phyloP scores from a whole-genome alignment of 2,888 invertebrate genomes.

The Malthinus flaveolus region DNA sequence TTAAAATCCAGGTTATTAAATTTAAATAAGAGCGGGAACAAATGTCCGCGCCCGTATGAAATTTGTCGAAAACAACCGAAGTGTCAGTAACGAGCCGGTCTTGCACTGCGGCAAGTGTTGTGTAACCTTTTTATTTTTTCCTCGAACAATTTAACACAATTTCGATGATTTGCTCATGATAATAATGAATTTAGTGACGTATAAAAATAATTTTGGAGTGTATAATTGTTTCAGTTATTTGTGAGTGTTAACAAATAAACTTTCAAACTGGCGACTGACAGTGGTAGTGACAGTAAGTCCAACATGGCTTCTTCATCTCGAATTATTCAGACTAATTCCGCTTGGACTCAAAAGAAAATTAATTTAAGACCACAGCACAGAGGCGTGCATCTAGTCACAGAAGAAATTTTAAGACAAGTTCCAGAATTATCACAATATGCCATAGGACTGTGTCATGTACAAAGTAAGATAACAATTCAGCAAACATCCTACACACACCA shows the following conservation, averaged over 20 bases:
- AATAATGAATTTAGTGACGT: slow-evolving; percentile 66
- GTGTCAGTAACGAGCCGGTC: slow-evolving; percentile 45
- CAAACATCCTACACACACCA: neutral
- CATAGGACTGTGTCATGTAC: slow-evolving; percentile 94
- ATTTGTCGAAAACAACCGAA: slow-evolving; percentile 39
- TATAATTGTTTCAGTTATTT: slow-evolving; percentile 46
- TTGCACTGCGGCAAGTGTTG: slow-evolving; percentile 50
- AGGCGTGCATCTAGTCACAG: slow-evolving; percentile 95
- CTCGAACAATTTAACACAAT: slow-evolving; percentile 46
- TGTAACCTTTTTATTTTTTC: slow-evolving; percentile 48
- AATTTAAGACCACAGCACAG: slow-evolving; percentile 94
- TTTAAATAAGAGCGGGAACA: slow-evolving; percentile 14
- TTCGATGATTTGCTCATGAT: slow-evolving; percentile 69
- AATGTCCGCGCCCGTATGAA: slow-evolving; percentile 46
- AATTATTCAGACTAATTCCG: slow-evolving; percentile 93
- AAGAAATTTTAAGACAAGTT: slow-evolving; percentile 93
- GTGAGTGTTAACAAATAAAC: slow-evolving; percentile 42
- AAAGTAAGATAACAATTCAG: slow-evolving; percentile 73
- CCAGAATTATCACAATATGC: slow-evolving; percentile 94
- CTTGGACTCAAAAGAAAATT: slow-evolving; percentile 98
- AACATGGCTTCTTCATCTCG: slow-evolving; percentile 84
- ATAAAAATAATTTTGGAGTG: slow-evolving; percentile 50
- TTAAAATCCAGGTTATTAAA: neutral
- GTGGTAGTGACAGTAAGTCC: slow-evolving; percentile 55
- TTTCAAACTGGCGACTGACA: slow-evolving; percentile 55